Conservation (phyloP, 2,113 vertebrate species). For the Numida meleagris region DNA sequence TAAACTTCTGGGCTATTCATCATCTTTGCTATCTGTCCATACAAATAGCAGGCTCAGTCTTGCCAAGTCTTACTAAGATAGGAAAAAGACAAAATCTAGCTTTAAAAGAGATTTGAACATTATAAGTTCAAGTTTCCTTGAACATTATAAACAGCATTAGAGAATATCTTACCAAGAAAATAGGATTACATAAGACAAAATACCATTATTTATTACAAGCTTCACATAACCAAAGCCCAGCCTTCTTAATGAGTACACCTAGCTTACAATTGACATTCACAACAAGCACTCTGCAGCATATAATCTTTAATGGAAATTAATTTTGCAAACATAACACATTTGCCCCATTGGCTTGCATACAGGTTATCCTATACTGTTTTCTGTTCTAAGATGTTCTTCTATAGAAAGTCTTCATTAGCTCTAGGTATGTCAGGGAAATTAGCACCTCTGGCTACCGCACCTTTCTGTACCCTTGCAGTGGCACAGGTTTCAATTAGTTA, state of each 20-base stretch:
- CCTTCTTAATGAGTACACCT: not conserved
- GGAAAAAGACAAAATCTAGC: not conserved
- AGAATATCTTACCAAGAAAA: not conserved
- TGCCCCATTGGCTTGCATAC: not conserved
- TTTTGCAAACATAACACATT: not conserved
- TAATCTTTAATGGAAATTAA: not conserved
- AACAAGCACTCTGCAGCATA: not conserved
- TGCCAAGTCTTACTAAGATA: not conserved
- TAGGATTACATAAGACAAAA: not conserved
- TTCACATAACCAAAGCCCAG: not conserved
- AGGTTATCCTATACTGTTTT: not conserved
- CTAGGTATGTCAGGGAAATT: not conserved
- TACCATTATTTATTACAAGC: not conserved
- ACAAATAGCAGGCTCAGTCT: not conserved
- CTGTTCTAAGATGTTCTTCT: not conserved
- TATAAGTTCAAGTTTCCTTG: not conserved
- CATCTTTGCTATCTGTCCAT: not conserved
- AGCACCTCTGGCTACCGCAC: not conserved
- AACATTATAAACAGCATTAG: not conserved
- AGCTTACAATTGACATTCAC: not conserved
- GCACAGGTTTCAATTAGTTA: conserved; percentile 17
- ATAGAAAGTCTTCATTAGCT: not conserved
- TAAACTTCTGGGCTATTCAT: conserved; percentile 23
- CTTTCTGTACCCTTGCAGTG: not conserved
- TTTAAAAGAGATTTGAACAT: not conserved